Conservation (phyloP, 2,888 invertebrate genomes). For the Phengaris arion region DNA sequence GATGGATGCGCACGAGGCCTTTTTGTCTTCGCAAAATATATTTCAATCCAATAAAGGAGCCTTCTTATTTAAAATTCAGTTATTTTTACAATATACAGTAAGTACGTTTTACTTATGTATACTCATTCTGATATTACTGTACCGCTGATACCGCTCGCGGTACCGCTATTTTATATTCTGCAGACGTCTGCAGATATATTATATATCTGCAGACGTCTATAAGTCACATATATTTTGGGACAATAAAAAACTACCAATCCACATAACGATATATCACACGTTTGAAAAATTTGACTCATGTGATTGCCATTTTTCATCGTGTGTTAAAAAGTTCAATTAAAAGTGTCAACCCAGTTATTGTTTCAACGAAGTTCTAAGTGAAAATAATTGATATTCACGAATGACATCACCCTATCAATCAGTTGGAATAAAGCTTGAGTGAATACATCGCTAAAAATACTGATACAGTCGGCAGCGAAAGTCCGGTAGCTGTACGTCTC, state of each 20-base stretch:
- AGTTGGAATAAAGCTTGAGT: not conserved
- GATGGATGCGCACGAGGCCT: too few relatives aligned
- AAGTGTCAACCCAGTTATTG: not conserved
- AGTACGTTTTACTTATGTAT: too few relatives aligned
- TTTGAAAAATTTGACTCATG: not conserved
- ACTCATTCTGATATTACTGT: too few relatives aligned
- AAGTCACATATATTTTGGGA: not conserved
- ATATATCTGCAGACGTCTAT: not conserved
- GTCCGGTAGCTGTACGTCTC: too few relatives aligned
- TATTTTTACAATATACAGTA: too few relatives aligned
- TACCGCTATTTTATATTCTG: not conserved
- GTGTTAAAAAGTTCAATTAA: not conserved
- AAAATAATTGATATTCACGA: slow-evolving; percentile 23
- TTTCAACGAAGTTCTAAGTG: slow-evolving; percentile 22
- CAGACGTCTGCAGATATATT: not conserved
- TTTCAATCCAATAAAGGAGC: too few relatives aligned
- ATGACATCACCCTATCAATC: slow-evolving; percentile 12
- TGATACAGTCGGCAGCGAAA: too few relatives aligned
- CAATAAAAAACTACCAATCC: not conserved
- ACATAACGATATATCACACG: not conserved
- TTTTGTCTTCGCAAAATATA: too few relatives aligned
- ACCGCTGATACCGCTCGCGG: too few relatives aligned
- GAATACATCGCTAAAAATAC: too few relatives aligned
- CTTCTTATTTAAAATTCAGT: too few relatives aligned
- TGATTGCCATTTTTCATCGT: not conserved